Base-by-base conservation (phyloP, 2,797 vertebrate genomes). In the Chaetodon trifasciatus region DNA sequence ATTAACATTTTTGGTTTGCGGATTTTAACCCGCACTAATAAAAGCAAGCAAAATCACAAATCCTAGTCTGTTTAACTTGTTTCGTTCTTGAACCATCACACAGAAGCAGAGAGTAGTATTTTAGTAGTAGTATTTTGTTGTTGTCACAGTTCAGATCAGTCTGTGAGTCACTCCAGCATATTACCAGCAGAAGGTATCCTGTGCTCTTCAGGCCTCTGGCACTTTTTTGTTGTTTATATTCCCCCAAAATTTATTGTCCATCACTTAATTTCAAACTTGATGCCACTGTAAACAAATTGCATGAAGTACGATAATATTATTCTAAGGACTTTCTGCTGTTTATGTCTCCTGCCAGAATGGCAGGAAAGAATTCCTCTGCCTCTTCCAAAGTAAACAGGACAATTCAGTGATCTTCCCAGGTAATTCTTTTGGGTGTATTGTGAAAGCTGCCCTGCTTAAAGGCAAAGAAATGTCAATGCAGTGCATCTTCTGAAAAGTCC, bases 371-470 rank as follows among this genome's bases (percentile, higher is more conserved):
- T 87, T 89, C 83, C 86, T 86, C 57, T 4, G 37, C 76, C 52
- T 70, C 57, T 23, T 88, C 83, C 87, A 90, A 92, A 50, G 76
- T 84, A 93, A 92, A 92, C 84, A 86, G 8, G 13, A 16, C 2
- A 8, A 66, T 85, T 82, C 84, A 86, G 91, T 74, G 89, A 76
- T 74, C 74, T 87, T 93, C 39, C 23, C 89, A 93, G 92, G 83
- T 92, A 70, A 65, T 62, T 60, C 56, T 73, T 55, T 76, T 56
- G 35, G 55, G n/a, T 63, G 37, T 77, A 37, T 73, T 72, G 19
- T 85, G 71, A 86, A 80, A 89, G 55, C 70, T 75, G 62, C 49
- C 0, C 5, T 15, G 47, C 62, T 74, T 73, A 55, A 62, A 74
- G 76, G 82, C 62, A 67, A 32, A 66, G 37, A 75, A 74, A 76